A percentile compares a stretch with the other conserved stretches of the same genome.
phyloP scores from a whole-genome alignment of 2,888 invertebrate genomes.

The Sylvicola fuscatus region DNA sequence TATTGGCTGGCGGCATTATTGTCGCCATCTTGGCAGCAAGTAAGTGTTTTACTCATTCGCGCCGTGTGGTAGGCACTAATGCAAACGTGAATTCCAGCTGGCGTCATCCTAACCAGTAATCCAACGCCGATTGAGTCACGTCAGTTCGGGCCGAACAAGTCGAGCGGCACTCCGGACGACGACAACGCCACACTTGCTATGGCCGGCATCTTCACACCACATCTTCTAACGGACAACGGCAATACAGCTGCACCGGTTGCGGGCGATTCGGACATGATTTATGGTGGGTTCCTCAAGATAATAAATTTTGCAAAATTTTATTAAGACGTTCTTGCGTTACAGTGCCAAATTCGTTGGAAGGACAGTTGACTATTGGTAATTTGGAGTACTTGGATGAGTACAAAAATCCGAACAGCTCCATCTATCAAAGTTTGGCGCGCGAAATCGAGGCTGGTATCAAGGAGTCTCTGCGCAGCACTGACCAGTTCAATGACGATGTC shows the following conservation, averaged over 20 bases:
- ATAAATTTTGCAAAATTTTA: conserved; percentile 1
- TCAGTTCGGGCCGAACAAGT: conserved; percentile 34
- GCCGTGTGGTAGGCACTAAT: background rate
- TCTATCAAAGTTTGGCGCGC: conserved; percentile 36
- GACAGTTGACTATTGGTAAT: conserved; percentile 43
- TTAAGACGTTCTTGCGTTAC: conserved; percentile 9
- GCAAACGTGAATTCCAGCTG: conserved; percentile 30
- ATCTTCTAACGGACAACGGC: conserved; percentile 4
- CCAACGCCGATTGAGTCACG: conserved; percentile 34
- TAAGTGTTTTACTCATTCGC: conserved; percentile 24
- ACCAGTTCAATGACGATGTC: conserved; percentile 33
- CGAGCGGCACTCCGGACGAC: conserved; percentile 34
- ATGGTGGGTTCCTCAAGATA: background rate
- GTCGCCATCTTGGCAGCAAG: conserved; percentile 55
- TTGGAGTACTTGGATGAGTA: conserved; percentile 37
- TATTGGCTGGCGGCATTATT: conserved; percentile 42
- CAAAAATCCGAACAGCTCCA: conserved; percentile 35
- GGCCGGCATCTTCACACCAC: conserved; percentile 22
- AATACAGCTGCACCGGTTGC: conserved; percentile 1
- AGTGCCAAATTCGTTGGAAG: conserved; percentile 51
- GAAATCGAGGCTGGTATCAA: conserved; percentile 38
- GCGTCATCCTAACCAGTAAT: conserved; percentile 42
- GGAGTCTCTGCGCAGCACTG: conserved; percentile 24
- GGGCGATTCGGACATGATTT: background rate
- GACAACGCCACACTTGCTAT: conserved; percentile 19